Evolutionary conservation across 2,888 invertebrate genomes (phyloP).

Genomic region (Aleiodes leptofemur): DNA sequence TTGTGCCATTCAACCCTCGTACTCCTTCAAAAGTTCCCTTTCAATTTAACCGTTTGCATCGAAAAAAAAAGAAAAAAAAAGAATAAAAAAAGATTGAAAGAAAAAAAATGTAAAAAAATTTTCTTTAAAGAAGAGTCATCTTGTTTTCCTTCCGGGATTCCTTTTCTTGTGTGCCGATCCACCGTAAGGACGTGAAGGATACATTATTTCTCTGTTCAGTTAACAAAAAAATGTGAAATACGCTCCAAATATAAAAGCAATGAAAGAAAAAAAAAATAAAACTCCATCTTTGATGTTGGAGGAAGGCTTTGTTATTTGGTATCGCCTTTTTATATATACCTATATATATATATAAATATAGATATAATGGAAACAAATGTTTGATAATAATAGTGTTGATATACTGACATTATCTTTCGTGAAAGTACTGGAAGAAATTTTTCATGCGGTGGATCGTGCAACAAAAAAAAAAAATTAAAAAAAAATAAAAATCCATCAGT

Average conservation of each 20-base stretch:
- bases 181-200: slow-evolving; percentile 32
- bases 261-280: slow-evolving; percentile 34
- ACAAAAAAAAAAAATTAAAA: no score
- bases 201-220: slow-evolving; percentile 29
- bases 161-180: slow-evolving; percentile 38
- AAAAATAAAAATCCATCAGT: no score
- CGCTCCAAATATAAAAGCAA: slow-evolving; percentile 15
- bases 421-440: slow-evolving; percentile 10
- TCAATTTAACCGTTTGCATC: slow-evolving; percentile 46
- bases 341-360: not conserved
- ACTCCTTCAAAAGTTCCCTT: slow-evolving; percentile 44
- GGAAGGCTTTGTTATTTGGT: slow-evolving; percentile 32
- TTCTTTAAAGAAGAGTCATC: slow-evolving; percentile 35
- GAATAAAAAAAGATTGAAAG: not conserved
- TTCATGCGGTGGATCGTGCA: no score
- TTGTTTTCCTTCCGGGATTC: slow-evolving; percentile 49
- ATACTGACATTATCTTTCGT: slow-evolving; percentile 17
- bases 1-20: slow-evolving; percentile 28
- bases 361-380: not conserved
- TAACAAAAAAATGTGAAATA: slow-evolving; percentile 27
- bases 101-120: slow-evolving; percentile 4
- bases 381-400: slow-evolving; percentile 26
- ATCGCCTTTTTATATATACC: not conserved
- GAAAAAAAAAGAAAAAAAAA: not conserved
- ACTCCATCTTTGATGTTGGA: slow-evolving; percentile 32